phyloP scores from a whole-genome alignment of 2,797 vertebrate genomes.

The Chelmon rostratus region DNA sequence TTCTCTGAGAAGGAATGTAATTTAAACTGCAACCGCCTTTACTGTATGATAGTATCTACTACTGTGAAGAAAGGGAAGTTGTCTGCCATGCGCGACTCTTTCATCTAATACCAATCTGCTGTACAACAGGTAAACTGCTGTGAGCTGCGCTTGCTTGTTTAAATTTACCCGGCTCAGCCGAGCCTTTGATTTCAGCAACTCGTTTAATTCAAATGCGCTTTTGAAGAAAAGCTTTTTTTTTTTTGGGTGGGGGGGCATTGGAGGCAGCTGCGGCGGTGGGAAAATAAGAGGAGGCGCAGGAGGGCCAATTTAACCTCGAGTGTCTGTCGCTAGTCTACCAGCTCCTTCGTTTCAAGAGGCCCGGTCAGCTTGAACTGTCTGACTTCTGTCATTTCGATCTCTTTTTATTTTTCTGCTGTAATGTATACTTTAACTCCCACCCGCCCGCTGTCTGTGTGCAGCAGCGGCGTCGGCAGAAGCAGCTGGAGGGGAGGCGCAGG shows the following conservation, averaged over 20 bases:
- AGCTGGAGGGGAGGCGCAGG: slow-evolving; percentile 94
- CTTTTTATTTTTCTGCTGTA: slow-evolving; percentile 97
- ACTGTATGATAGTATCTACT: slow-evolving; percentile 81
- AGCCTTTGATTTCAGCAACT: slow-evolving; percentile 96
- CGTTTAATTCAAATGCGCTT: slow-evolving; percentile 97
- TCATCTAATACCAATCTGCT: slow-evolving; percentile 88
- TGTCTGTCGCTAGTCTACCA: slow-evolving; percentile 90
- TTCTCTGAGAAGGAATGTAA: slow-evolving; percentile 69
- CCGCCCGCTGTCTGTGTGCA: slow-evolving; percentile 74
- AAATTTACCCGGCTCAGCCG: slow-evolving; percentile 91
- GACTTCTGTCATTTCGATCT: slow-evolving; percentile 98
- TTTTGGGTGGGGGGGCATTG: slow-evolving; percentile 33
- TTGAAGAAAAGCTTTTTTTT: slow-evolving; percentile 88
- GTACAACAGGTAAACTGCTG: slow-evolving; percentile 96
- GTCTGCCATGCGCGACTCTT: slow-evolving; percentile 86
- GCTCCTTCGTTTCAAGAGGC: slow-evolving; percentile 95
- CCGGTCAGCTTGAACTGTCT: slow-evolving; percentile 98
- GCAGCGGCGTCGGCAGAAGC: slow-evolving; percentile 66
- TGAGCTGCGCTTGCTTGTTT: slow-evolving; percentile 94
- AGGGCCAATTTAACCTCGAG: slow-evolving; percentile 99
- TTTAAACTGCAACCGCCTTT: slow-evolving; percentile 74
- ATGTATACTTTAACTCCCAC: slow-evolving; percentile 95
- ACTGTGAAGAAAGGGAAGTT: slow-evolving; percentile 73
- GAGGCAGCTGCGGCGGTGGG: slow-evolving; percentile 65
- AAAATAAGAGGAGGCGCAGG: slow-evolving; percentile 87